Base-by-base conservation (phyloP, 2,888 invertebrate species). In the Trissonchulus latispiculum region DNA sequence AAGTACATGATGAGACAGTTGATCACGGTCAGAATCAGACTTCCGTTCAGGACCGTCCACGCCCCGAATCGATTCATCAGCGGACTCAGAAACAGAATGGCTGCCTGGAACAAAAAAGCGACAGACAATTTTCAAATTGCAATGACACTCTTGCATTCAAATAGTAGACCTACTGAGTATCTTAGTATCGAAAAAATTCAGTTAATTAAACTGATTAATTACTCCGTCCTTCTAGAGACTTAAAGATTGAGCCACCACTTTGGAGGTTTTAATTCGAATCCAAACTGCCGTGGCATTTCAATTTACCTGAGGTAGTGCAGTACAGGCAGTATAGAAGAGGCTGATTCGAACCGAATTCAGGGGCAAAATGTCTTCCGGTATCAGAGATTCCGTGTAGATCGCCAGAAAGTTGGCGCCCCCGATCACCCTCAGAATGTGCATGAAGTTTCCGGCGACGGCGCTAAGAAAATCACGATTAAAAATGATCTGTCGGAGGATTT, bases 341-440 rank as follows among this genome's bases (percentile, higher is more conserved):
- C 73, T 73, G 28, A 73, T 33, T 3, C 23, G 23, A n/a, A 72
- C 68, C 15, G 73, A 71, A 23, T 59, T 36, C 2, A 73, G 48
- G 8, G 70, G 23, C 29, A 73, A 33, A 29, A 72, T 29, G 18
- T 2, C 8, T 29, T 73, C 23, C 1, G 73, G 73, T 1, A 73
- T 29, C 2, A 73, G 70, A 2, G 73, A 71, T 59, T 73, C 73
- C 23, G 70, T 73, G 31, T 72, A 73, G 8, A 73, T 73, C 3
- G 71, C 73, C 37, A 73, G 61, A 61, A 73, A 73, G 33, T 73
- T 73, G 15, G 48, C 1, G 33, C 48, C 61, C 23, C 35, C 61
- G 8, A 36, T 73, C 2, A 48, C 35, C 15, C 73, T 23, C 61
- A 73, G 15, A 59, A 73, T 73, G 61, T 73, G 73, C 36, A 71